Percentiles rank a stretch among this genome's conserved stretches.
Evolutionary conservation across 2,113 vertebrate genomes (phyloP).

Genomic region (Vulpes lagopus): DNA sequence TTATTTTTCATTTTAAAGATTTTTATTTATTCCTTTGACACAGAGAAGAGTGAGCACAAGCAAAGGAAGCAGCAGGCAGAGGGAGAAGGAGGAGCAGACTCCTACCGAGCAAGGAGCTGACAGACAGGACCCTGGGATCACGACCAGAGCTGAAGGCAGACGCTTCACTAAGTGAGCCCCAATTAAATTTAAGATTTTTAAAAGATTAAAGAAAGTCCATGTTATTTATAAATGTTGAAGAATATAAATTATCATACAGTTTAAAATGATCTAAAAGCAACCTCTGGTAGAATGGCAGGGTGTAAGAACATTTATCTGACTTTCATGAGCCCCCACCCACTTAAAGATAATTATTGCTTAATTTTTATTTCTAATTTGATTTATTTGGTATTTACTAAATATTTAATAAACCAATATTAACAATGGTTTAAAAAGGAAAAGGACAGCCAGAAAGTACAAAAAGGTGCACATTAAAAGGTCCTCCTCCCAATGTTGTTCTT

Average conservation of each 20-base stretch:
- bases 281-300: not conserved
- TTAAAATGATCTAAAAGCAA: conserved; percentile 1
- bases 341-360: not conserved
- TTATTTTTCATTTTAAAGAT: too few relatives aligned
- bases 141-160: too few relatives aligned
- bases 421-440: not conserved
- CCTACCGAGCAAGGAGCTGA: too few relatives aligned
- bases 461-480: not conserved
- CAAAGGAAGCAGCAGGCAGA: too few relatives aligned
- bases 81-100: too few relatives aligned
- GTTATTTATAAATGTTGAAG: not conserved
- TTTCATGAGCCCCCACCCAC: not conserved
- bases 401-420: not conserved
- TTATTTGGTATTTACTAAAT: not conserved
- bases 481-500: not conserved
- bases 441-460: not conserved
- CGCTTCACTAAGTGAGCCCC: too few relatives aligned
- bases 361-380: not conserved
- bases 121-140: too few relatives aligned
- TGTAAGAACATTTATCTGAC: not conserved
- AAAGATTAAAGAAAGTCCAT: not conserved
- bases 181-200: not conserved
- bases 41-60: too few relatives aligned
- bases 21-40: too few relatives aligned
- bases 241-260: not conserved